Evolutionary conservation across 1,140 invertebrate genomes (phyloP).

Genomic region (Drosophila tsacasi): DNA sequence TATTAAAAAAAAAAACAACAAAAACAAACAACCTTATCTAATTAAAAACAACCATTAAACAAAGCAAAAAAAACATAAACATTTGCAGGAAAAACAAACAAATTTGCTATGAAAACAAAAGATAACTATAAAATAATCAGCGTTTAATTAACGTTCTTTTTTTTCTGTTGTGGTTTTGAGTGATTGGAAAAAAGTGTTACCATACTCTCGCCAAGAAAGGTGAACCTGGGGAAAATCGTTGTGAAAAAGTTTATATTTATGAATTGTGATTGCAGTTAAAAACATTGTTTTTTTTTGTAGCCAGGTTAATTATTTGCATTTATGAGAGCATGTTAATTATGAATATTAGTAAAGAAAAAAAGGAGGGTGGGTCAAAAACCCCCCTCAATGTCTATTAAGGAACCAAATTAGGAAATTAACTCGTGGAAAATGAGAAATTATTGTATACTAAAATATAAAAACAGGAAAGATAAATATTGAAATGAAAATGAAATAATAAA

Average conservation of each 20-base stretch:
- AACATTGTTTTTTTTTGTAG: background rate
- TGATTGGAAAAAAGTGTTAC: slow-evolving; percentile 14
- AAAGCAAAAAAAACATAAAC: slow-evolving; percentile 11
- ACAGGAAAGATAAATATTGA: background rate
- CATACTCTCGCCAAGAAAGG: background rate
- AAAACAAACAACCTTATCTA: slow-evolving; percentile 42
- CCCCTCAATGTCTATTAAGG: background rate
- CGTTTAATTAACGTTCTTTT: slow-evolving; percentile 40
- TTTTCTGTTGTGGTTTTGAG: slow-evolving; percentile 15
- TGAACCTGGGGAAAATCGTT: background rate
- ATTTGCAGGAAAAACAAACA: slow-evolving; percentile 25
- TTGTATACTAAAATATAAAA: background rate
- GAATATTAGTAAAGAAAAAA: background rate
- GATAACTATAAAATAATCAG: slow-evolving; percentile 41
- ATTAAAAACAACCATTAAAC: slow-evolving; percentile 48
- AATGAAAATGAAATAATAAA: background rate
- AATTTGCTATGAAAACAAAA: slow-evolving; percentile 38
- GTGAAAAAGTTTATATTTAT: slow-evolving; percentile 18
- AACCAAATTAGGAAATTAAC: slow-evolving; percentile 15
- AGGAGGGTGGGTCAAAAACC: background rate
- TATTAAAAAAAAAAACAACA: background rate
- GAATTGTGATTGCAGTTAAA: slow-evolving; percentile 1
- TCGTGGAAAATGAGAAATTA: background rate
- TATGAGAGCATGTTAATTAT: slow-evolving; percentile 15
- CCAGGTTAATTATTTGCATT: background rate